These are phyloP conservation scores for Ornithoptera alexandrae DNA, from an alignment of 2,888 invertebrate genomes.

Conservation along the genomic window DNA sequence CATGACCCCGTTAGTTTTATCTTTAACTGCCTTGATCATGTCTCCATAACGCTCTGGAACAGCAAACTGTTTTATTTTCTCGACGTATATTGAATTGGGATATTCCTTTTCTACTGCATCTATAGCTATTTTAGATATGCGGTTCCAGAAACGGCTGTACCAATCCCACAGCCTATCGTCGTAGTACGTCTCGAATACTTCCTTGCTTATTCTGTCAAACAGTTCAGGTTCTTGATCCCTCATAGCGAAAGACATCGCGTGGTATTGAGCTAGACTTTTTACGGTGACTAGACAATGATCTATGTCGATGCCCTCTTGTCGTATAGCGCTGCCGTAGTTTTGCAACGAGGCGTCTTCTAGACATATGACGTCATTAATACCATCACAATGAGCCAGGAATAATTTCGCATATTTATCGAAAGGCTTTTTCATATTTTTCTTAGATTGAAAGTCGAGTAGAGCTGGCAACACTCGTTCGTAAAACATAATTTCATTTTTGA, in stretches of 20 bases:
- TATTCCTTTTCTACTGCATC: constrained; percentile 84
- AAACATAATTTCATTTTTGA: constrained; percentile 84
- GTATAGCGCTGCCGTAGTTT: constrained; percentile 63
- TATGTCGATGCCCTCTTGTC: constrained; percentile 75
- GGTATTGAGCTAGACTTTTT: constrained; percentile 78
- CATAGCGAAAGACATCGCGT: constrained; percentile 81
- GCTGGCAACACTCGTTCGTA: constrained; percentile 77
- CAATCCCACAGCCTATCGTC: constrained; percentile 74
- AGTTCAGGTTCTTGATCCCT: constrained; percentile 74
- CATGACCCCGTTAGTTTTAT: constrained; percentile 76
- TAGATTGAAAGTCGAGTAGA: constrained; percentile 66
- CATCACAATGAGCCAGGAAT: constrained; percentile 71
- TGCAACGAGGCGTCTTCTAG: constrained; percentile 76
- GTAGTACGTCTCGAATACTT: constrained; percentile 80
- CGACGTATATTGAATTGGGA: constrained; percentile 79
- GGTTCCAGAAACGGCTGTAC: constrained; percentile 78
- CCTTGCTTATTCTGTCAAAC: constrained; percentile 63
- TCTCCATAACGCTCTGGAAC: constrained; percentile 75
- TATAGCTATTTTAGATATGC: constrained; percentile 74
- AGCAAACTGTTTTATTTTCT: constrained; percentile 76
- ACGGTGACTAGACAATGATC: constrained; percentile 74
- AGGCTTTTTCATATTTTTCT: constrained; percentile 62
- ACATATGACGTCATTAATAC: constrained; percentile 76
- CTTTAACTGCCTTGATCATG: constrained; percentile 62
- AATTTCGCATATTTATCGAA: constrained; percentile 74